A percentile compares a stretch with the other conserved stretches of the same genome.
Conservation (phyloP, 2,113 vertebrate species). For the Pteronura brasiliensis region DNA sequence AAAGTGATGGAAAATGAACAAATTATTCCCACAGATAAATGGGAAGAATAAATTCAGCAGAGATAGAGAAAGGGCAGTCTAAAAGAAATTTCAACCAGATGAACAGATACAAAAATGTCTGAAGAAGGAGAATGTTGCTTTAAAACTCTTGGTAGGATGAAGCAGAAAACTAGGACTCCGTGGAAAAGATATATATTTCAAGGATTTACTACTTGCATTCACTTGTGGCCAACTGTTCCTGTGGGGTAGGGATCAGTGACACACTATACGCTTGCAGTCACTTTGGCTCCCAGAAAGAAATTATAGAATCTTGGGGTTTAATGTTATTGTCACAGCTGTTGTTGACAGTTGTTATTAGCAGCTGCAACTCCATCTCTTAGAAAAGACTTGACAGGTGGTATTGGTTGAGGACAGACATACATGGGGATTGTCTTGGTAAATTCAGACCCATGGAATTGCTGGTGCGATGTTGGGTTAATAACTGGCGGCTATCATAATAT, state of each 20-base stretch:
- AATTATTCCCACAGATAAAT: background rate
- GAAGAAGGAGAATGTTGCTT: background rate
- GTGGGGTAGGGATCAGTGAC: constrained; percentile 17
- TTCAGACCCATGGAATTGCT: background rate
- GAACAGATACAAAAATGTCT: background rate
- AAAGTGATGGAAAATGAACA: background rate
- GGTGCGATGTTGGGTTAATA: background rate
- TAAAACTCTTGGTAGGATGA: background rate
- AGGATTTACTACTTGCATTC: constrained; percentile 1
- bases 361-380: constrained; percentile 34
- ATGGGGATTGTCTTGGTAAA: background rate
- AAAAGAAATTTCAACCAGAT: constrained; percentile 11
- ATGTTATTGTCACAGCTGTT: constrained; percentile 57
- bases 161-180: background rate
- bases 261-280: background rate
- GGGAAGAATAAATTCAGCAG: constrained; percentile 32
- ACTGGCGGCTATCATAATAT: background rate
- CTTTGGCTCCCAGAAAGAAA: constrained; percentile 11
- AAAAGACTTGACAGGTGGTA: constrained; percentile 43
- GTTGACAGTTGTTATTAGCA: constrained; percentile 45
- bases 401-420: background rate
- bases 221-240: constrained; percentile 43
- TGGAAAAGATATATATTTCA: background rate
- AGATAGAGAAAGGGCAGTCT: background rate
- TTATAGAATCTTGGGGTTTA: background rate